A percentile compares a stretch with the other conserved stretches of the same genome.
These are phyloP conservation scores for Erebia palarica DNA, from an alignment of 2,888 invertebrate species.

Conservation along the genomic window DNA sequence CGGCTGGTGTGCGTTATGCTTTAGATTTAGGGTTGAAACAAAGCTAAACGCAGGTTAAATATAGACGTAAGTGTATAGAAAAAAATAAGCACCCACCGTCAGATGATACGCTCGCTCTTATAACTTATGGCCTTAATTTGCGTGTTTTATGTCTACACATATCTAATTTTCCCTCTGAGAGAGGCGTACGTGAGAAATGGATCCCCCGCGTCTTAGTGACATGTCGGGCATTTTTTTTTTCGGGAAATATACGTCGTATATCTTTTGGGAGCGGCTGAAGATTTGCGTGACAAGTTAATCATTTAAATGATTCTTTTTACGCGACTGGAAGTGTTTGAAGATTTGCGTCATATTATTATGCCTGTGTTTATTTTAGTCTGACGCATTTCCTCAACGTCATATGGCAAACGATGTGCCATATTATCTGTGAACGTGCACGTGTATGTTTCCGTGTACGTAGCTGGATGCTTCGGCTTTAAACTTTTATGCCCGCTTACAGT, in stretches of 20 bases:
- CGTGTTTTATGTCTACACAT: slow-evolving; percentile 20
- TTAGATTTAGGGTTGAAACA: background rate
- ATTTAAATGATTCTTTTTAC: background rate
- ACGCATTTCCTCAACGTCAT: too few species aligned
- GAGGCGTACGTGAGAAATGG: slow-evolving; percentile 18
- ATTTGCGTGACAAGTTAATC: slow-evolving; percentile 15
- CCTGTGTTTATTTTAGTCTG: background rate
- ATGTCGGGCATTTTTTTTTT: slow-evolving; percentile 13
- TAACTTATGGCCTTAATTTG: slow-evolving; percentile 15
- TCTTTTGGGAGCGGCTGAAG: background rate
- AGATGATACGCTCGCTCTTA: slow-evolving; percentile 5
- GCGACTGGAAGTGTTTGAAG: background rate
- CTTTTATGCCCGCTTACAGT: too few species aligned
- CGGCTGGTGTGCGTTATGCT: too few species aligned
- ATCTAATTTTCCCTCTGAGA: slow-evolving; percentile 16
- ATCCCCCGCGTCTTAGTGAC: slow-evolving; percentile 15
- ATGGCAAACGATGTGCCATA: too few species aligned
- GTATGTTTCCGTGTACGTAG: too few species aligned
- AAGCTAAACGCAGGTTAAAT: background rate
- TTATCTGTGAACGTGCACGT: too few species aligned
- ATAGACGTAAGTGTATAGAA: background rate
- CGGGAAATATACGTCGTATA: slow-evolving; percentile 8
- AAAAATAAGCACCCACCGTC: background rate
- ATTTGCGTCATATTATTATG: background rate
- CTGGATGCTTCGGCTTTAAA: too few species aligned